These are phyloP conservation scores for Chaenogobius annularis DNA, from an alignment of 2,113 vertebrate genomes.

Conservation along the genomic window DNA sequence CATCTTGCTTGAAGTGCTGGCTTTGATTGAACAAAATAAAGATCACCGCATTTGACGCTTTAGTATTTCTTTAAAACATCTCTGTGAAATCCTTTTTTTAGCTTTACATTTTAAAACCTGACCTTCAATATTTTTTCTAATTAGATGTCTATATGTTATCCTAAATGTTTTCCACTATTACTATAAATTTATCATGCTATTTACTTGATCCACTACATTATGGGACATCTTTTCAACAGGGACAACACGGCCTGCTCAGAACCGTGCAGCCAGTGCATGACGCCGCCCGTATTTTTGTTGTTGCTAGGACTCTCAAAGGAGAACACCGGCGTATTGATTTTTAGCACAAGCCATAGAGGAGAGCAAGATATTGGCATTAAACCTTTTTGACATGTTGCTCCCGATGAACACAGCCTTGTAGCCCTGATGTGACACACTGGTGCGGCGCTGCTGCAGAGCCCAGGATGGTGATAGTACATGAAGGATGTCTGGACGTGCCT, in stretches of 20 bases:
- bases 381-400: slow-evolving; percentile 66
- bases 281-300: slow-evolving; percentile 27
- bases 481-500: background rate
- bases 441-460: slow-evolving; percentile 19
- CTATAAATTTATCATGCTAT: background rate
- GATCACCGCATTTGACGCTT: too few relatives aligned
- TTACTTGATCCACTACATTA: background rate
- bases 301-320: slow-evolving; percentile 51
- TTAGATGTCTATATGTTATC: too few relatives aligned
- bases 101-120: too few relatives aligned
- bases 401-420: slow-evolving; percentile 50
- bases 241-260: slow-evolving; percentile 8
- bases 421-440: slow-evolving; percentile 53
- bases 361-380: slow-evolving; percentile 69
- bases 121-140: too few relatives aligned
- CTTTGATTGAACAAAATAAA: too few relatives aligned
- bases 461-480: slow-evolving; percentile 25
- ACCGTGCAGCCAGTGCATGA: slow-evolving; percentile 24
- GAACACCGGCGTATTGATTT: slow-evolving; percentile 68
- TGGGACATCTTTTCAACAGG: slow-evolving; percentile 12
- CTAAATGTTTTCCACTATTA: too few relatives aligned
- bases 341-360: slow-evolving; percentile 49
- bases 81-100: too few relatives aligned
- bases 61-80: too few relatives aligned
- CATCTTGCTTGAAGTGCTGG: too few relatives aligned